A percentile compares a stretch with the other conserved stretches of the same genome.
Evolutionary conservation across 2,888 invertebrate species (phyloP).

Genomic region (Drosophila mayaguana): DNA sequence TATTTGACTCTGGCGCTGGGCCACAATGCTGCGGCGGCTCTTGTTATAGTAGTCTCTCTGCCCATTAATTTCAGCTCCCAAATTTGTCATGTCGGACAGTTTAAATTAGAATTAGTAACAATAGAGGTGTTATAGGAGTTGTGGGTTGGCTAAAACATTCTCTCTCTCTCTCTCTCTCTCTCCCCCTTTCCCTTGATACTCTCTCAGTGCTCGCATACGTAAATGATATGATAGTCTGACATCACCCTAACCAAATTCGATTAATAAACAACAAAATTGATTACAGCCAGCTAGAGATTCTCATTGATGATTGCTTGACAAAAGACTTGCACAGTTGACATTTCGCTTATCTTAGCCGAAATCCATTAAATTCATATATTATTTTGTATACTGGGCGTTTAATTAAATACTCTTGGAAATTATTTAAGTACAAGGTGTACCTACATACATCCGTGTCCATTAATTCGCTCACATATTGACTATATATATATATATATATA

Average conservation of each 20-base stretch:
- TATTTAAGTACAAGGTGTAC: neutral
- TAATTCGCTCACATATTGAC: neutral
- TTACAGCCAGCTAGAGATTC: neutral
- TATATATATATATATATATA: neutral
- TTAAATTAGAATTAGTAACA: neutral
- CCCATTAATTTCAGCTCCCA: conserved; percentile 56
- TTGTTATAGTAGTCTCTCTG: conserved; percentile 28
- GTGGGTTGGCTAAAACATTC: neutral
- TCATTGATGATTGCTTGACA: neutral
- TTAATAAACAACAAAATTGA: neutral
- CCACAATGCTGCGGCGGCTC: neutral
- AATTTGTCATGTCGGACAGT: conserved; percentile 43
- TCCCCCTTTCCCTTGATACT: neutral
- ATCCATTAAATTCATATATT: neutral
- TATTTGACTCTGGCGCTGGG: conserved; percentile 5
- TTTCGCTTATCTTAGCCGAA: conserved; percentile 9
- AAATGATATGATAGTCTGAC: neutral
- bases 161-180: neutral
- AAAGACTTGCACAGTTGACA: conserved; percentile 3
- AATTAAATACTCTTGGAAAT: neutral
- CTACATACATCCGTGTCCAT: neutral
- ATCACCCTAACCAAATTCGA: neutral
- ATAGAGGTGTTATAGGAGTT: neutral
- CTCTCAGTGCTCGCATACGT: neutral
- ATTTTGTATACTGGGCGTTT: neutral